Evolutionary conservation across 2,113 vertebrate genomes (phyloP), one percentile per base, ranked within the genome.

Genomic region (Cyprinodon variegatus): DNA sequence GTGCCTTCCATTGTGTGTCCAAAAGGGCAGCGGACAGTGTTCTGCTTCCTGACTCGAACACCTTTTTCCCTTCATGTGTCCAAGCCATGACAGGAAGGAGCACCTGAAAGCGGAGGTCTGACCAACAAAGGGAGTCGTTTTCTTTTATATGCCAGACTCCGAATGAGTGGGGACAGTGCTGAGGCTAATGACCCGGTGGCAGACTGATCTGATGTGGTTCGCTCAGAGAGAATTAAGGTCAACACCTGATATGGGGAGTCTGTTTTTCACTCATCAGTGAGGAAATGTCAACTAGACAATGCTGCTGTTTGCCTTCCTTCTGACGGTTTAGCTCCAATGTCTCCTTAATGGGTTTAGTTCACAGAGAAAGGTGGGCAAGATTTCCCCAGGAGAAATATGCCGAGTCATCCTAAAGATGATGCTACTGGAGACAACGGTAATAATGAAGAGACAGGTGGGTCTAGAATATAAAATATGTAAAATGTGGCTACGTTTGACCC

Each of bases 1-100:
- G 87, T 93, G 87, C 89, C 71, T 81, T 87, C 88, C 91, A 92
- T 94, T 95, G 93, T 95, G 88, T 75, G 76, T 75, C 78, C 77
- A 68, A 92, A 95, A 94, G 91, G 93, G 77, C 92, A 94, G 76
- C 11, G 82, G 88, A 89, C 88, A 84, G 65, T 77, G 86, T 92
- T 91, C 77, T 68, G 83, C 90, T 88, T 90, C 86, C 91, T 86
- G 87, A 81, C 84, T 85, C 68, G 53, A 70, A 88, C 86, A 72
- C 82, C 63, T 78, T 82, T 66, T 85, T 57, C 48, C 77, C 77
- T 50, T 37, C 63, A 77, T 41, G 82, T 61, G 77, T 70, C 76
- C 79, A 79, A 83, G 65, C 66, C 78, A 68, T 82, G 73, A 72
- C 71, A 66, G 79, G 83, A 82, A 85, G 29, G 80, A 72, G 62